phyloP scores from a whole-genome alignment of 2,113 vertebrate genomes.

The Arothron firmamentum region DNA sequence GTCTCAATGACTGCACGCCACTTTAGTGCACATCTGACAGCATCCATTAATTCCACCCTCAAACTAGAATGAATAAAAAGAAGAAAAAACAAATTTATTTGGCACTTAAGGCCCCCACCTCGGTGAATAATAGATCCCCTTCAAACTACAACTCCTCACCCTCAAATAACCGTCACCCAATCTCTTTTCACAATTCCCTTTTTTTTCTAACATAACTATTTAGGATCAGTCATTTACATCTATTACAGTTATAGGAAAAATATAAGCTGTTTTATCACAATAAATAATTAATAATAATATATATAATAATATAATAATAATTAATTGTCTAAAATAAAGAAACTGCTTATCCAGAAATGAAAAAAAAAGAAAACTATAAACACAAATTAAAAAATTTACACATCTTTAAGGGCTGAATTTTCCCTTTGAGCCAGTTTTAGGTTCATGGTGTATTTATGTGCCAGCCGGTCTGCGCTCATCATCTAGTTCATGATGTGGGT shows the following conservation, averaged over 20 bases:
- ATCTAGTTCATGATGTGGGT: constrained; percentile 34
- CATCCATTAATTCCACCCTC: constrained; percentile 84
- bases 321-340: constrained; percentile 20
- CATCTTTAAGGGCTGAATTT: background rate
- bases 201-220: constrained; percentile 20
- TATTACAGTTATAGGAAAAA: too few species aligned
- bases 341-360: too few species aligned
- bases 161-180: constrained; percentile 38
- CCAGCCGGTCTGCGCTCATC: constrained; percentile 37
- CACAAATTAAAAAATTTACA: background rate
- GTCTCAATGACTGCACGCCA: constrained; percentile 85
- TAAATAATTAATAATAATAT: background rate
- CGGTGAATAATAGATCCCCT: constrained; percentile 86
- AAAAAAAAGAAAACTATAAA: background rate
- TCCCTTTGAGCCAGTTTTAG: constrained; percentile 3
- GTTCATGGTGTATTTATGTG: constrained; percentile 24
- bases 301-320: too few species aligned
- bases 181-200: constrained; percentile 22
- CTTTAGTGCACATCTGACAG: constrained; percentile 87
- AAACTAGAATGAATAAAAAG: constrained; percentile 76
- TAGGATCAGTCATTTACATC: background rate
- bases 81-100: constrained; percentile 87
- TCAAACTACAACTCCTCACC: constrained; percentile 14
- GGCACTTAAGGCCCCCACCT: constrained; percentile 75
- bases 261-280: too few species aligned